Evolutionary conservation across 2,113 vertebrate species (phyloP), one percentile per base, ranked within the genome.

Genomic region (Eurystomus gularis): DNA sequence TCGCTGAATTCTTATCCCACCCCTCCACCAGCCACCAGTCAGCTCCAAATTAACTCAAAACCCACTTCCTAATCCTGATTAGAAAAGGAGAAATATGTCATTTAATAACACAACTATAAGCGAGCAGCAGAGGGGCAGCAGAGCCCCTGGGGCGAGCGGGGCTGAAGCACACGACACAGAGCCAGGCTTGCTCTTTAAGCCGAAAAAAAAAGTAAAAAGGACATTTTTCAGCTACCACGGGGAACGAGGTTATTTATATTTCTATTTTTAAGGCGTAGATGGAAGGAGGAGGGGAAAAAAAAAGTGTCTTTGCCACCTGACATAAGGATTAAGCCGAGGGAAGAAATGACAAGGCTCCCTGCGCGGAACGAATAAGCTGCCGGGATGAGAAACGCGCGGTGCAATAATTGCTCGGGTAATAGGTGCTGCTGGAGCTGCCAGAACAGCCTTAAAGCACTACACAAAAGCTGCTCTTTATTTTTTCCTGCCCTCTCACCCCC

Each of bases 351-450:
- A 82, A 76, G 52, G 48, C 39, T 88, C 78, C 64, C 66, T 87
- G 91, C 48, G 72, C 79, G 91, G 61, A 94, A 73, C 57, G 49
- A 97, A 86, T 82, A 90, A 97, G 76, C 46, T 81, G 61, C 39
- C 42, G 42, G 31, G 86, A 93, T 37, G 87, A 96, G 42, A 96
- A 96, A 94, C 19, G 78, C 0, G 0, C 5, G 5, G 40, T 4
- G 9, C 68, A 79, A 64, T 94, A 92, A 94, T 7, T 77, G 65
- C 57, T 79, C 0, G 1, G 65, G 68, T 83, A 87, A 96, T 6
- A 69, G 81, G 51, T 52, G 55, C 8, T 1, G 55, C 8, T 55
- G 54, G 26, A 51, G 62, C 33, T 70, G 68, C 71, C 26, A 75
- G 65, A 90, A 73, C 17, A 75, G 42, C 62, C 76, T 37, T 42